These are phyloP conservation scores for Oncorhynchus keta DNA, from an alignment of 2,113 vertebrate species.

Conservation along the genomic window DNA sequence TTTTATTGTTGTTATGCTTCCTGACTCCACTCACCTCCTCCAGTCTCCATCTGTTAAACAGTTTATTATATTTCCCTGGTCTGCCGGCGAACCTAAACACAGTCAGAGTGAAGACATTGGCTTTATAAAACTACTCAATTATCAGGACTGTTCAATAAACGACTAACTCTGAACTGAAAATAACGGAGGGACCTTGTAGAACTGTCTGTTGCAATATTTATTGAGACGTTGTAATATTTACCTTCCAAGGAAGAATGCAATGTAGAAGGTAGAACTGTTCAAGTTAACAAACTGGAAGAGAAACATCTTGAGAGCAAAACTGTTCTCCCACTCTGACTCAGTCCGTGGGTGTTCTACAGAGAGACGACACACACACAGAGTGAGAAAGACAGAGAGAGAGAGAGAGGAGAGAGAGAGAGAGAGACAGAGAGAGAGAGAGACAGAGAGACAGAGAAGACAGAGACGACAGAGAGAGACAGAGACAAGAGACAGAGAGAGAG, in stretches of 20 bases:
- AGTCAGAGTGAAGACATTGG: conserved; percentile 40
- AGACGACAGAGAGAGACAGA: too few relatives aligned
- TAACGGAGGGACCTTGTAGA: too few relatives aligned
- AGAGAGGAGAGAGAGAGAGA: too few relatives aligned
- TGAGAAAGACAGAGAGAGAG: not conserved
- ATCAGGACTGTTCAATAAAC: not conserved
- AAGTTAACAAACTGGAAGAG: conserved; percentile 98
- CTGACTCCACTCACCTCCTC: conserved; percentile 86
- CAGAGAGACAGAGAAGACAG: too few relatives aligned
- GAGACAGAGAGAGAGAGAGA: too few relatives aligned
- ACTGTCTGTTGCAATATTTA: too few relatives aligned
- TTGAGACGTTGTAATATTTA: conserved; percentile 59
- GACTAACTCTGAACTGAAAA: conserved; percentile 16
- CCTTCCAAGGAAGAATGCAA: conserved; percentile 98
- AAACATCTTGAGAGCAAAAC: conserved; percentile 98
- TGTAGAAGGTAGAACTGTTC: conserved; percentile 98
- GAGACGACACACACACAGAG: not conserved
- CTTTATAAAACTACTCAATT: conserved; percentile 47
- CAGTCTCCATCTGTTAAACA: conserved; percentile 96
- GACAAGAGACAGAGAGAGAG: too few relatives aligned
- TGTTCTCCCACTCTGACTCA: conserved; percentile 98
- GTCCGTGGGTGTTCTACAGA: conserved; percentile 90
- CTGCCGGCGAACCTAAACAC: conserved; percentile 90
- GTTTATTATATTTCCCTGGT: conserved; percentile 97
- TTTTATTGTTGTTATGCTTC: not conserved